Percentiles rank a stretch among this genome's conserved stretches.
Evolutionary conservation across 92 coral and sea anemone genomes (phyloP).

Genomic region (Zoanthus gigantus): DNA sequence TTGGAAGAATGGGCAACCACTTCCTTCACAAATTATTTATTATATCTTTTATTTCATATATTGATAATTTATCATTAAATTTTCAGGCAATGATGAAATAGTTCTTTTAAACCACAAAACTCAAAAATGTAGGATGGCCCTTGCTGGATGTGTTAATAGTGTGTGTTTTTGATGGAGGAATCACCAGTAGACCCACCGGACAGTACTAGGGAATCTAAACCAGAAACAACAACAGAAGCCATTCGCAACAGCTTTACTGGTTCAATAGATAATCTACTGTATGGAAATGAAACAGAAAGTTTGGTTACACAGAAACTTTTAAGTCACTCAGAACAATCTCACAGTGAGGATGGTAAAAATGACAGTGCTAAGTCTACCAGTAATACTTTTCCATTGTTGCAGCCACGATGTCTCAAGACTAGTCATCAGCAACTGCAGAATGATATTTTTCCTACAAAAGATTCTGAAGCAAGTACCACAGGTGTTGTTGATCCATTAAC

Average conservation of each 20-base stretch:
- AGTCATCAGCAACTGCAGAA: not conserved
- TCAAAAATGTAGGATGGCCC: not conserved
- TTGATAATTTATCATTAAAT: not conserved
- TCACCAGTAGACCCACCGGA: not conserved
- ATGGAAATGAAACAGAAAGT: slow-evolving; percentile 42
- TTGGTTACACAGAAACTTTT: slow-evolving; percentile 18
- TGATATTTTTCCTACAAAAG: not conserved
- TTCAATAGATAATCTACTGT: slow-evolving; percentile 11
- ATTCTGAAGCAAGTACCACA: not conserved
- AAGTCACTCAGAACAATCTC: not conserved
- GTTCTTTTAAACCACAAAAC: not conserved
- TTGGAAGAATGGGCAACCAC: too few species aligned
- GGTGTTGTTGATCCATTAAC: not conserved
- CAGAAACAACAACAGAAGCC: not conserved
- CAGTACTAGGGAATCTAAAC: slow-evolving; percentile 8
- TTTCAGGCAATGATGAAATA: not conserved
- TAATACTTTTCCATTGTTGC: not conserved
- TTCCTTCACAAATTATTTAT: too few species aligned
- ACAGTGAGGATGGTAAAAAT: not conserved
- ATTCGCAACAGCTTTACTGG: not conserved
- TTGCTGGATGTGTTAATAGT: not conserved
- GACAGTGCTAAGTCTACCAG: not conserved
- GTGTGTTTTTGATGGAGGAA: slow-evolving; percentile 12
- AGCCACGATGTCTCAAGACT: not conserved
- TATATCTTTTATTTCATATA: too few species aligned